These are phyloP conservation scores for Caenorhabditis brenneri DNA, from an alignment of 1,140 invertebrate species.

Conservation along the genomic window DNA sequence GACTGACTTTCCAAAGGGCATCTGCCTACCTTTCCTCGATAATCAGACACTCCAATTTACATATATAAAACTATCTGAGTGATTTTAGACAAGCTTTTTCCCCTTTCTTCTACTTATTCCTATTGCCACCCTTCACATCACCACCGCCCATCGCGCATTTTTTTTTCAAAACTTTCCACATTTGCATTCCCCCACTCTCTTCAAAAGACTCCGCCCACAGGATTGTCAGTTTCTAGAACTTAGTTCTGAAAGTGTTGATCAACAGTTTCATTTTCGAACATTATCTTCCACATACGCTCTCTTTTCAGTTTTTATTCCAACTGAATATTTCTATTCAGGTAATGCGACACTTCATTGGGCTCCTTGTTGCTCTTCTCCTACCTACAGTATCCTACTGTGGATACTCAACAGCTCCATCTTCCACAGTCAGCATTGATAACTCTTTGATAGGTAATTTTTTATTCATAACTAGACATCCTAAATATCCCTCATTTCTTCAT, in stretches of 20 bases:
- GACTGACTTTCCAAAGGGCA: not conserved
- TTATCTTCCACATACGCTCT: not conserved
- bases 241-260: not conserved
- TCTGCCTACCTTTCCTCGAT: not conserved
- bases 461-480: not conserved
- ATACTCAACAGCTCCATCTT: slow-evolving; percentile 20
- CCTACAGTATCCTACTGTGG: slow-evolving; percentile 12
- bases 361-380: not conserved
- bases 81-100: slow-evolving; percentile 20
- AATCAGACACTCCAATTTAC: slow-evolving; percentile 16
- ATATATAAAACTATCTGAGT: slow-evolving; percentile 1
- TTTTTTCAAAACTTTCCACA: slow-evolving; percentile 22
- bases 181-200: slow-evolving; percentile 4
- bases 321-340: not conserved
- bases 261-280: not conserved
- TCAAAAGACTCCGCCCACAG: not conserved
- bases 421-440: slow-evolving; percentile 37
- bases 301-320: not conserved
- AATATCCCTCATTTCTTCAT: not conserved
- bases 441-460: slow-evolving; percentile 24
- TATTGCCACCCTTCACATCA: too few relatives aligned
- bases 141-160: slow-evolving; percentile 1
- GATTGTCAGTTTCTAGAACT: not conserved
- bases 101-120: not conserved
- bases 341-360: slow-evolving; percentile 4